Percentiles rank a stretch among this genome's conserved stretches.
Evolutionary conservation across 2,113 vertebrate genomes (phyloP).

Genomic region (Leucopsar rothschildi): DNA sequence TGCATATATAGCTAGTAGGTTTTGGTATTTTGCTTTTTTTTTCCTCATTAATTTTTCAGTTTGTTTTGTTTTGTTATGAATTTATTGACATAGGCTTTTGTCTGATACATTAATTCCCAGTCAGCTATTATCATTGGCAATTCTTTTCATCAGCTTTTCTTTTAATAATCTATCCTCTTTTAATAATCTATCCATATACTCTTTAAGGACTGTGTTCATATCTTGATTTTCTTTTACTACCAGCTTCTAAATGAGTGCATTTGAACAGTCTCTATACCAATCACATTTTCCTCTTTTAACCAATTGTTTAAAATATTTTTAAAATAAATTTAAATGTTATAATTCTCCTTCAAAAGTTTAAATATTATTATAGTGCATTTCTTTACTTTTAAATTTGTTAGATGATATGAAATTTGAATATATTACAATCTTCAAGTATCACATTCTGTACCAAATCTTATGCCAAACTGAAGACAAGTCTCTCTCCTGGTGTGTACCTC

Average conservation of each 20-base stretch:
- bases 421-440: background rate
- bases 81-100: background rate
- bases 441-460: background rate
- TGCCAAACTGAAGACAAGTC: background rate
- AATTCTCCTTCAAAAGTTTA: background rate
- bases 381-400: background rate
- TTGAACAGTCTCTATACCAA: background rate
- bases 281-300: background rate
- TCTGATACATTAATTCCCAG: background rate
- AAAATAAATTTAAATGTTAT: background rate
- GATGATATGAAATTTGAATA: background rate
- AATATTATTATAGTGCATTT: background rate
- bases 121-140: background rate
- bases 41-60: background rate
- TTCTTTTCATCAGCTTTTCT: background rate
- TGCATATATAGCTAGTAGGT: background rate
- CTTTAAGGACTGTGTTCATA: background rate
- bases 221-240: background rate
- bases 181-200: background rate
- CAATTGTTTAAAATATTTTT: background rate
- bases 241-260: background rate
- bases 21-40: background rate
- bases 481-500: background rate
- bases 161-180: background rate
- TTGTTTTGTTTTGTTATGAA: background rate